Conservation (phyloP, 2,113 vertebrate genomes). For the Leptobrachium ailaonicum region DNA sequence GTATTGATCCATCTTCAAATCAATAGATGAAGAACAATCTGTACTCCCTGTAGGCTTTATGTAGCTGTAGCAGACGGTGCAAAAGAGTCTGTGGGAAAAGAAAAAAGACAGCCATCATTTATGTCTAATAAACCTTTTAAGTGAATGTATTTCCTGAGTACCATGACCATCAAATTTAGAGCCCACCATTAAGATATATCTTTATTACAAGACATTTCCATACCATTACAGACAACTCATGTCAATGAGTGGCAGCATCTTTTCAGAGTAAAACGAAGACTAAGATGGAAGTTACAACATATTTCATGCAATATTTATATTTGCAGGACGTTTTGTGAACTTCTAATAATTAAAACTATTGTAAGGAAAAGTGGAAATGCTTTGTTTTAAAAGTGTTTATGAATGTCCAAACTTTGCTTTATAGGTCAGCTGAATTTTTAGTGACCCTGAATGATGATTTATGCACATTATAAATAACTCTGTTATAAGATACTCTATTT, state of each 20-base stretch:
- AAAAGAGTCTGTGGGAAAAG: constrained; percentile 37
- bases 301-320: constrained; percentile 37
- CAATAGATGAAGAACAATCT: constrained; percentile 49
- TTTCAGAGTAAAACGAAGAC: constrained; percentile 44
- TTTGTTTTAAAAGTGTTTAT: no score
- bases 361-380: constrained; percentile 7
- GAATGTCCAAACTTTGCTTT: no score
- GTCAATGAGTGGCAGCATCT: constrained; percentile 39
- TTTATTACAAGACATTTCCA: constrained; percentile 44
- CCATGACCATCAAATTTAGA: constrained; percentile 42
- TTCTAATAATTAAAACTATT: constrained; percentile 1
- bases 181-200: constrained; percentile 50
- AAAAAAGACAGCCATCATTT: constrained; percentile 41
- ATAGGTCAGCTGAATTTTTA: no score
- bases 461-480: no score
- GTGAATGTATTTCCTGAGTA: constrained; percentile 49
- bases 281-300: constrained; percentile 32
- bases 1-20: constrained; percentile 38
- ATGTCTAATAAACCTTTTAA: constrained; percentile 48
- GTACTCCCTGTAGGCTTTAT: constrained; percentile 37
- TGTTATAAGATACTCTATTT: no score
- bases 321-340: background rate
- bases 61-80: constrained; percentile 26
- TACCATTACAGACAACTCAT: constrained; percentile 39
- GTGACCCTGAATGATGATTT: no score